phyloP scores from a whole-genome alignment of 30 jellyfish, hydroid and myxozoan species.

The Pelagia noctiluca region DNA sequence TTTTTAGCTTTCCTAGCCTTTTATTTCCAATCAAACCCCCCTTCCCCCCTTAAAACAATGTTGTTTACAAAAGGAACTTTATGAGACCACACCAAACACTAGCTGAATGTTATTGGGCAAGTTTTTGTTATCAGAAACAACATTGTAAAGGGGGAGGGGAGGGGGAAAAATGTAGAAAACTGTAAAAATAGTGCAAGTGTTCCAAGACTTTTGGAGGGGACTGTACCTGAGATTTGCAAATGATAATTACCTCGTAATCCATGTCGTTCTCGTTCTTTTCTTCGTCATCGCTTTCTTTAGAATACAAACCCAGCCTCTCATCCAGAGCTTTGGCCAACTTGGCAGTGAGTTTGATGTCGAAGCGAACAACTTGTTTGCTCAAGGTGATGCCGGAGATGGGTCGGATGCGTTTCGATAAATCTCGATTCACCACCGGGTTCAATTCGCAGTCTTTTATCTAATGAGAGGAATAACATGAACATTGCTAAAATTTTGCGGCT shows the following conservation, averaged over 20 bases:
- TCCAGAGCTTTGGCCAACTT: slow-evolving; percentile 71
- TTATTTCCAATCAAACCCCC: too few species aligned
- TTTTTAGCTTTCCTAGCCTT: too few species aligned
- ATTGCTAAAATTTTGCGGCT: neutral
- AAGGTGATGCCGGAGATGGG: slow-evolving; percentile 77
- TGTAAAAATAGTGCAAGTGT: too few species aligned
- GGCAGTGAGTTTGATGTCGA: slow-evolving; percentile 68
- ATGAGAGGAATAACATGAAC: neutral
- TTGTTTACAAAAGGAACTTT: too few species aligned
- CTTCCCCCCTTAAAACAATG: too few species aligned
- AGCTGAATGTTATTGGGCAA: too few species aligned
- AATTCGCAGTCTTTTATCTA: slow-evolving; percentile 81
- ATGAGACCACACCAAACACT: too few species aligned
- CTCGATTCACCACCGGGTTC: slow-evolving; percentile 92
- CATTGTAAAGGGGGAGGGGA: too few species aligned
- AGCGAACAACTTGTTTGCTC: slow-evolving; percentile 38
- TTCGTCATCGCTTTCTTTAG: slow-evolving; percentile 58
- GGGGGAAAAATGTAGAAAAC: too few species aligned
- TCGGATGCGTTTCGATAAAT: slow-evolving; percentile 82
- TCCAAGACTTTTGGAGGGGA: too few species aligned
- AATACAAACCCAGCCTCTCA: slow-evolving; percentile 64
- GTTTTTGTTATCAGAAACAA: too few species aligned
- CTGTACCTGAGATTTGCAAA: too few species aligned
- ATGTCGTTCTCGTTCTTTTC: slow-evolving; percentile 45
- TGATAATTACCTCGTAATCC: slow-evolving; percentile 47